Base-by-base conservation (phyloP, 2,888 invertebrate genomes). In the Agapostemon virescens region DNA sequence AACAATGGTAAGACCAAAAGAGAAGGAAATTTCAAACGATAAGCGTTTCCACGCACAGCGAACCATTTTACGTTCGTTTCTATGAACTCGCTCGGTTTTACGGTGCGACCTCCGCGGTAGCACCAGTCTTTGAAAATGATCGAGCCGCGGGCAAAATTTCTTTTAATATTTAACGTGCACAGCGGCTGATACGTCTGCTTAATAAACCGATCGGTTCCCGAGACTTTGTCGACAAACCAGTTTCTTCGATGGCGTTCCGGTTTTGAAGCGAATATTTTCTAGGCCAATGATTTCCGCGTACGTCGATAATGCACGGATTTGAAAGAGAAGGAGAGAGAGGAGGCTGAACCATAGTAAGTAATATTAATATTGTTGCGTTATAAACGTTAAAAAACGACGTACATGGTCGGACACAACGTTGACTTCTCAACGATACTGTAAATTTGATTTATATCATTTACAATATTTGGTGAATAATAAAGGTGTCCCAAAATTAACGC, bases 11-110 rank as follows among this genome's bases (percentile, higher is more conserved):
- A 79, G 69, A 63, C 74, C 77, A 66, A 82, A 79, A 58, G 79
- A 77, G 79, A 64, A 74, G 82, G 66, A 74, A 84, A 84, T 86
- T 85, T 78, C 71, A 79, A 81, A 84, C 86, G 84, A 82, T 84
- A 84, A 85, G 74, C 81, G 79, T 83, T 86, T 74, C 75, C 77
- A 85, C 83, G 81, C 83, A 78, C 68, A 71, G 71, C 77, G 69
- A 66, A 75, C 58, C 73, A 55, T 83, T 86, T 87, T 79, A 84
- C 77, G 78, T 82, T 66, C 80, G 63, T 77, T 84, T 80, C 84
- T 76, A 85, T 75, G 77, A 73, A 82, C 73, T 77, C 42, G 33
- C 17, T 17, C 3, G 64, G 63, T 80, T 87, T 85, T 77, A 85
- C 58, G 64, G 81, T 20, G 26, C 52, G 20, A 38, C 64, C 64